phyloP scores from a whole-genome alignment of 2,888 invertebrate genomes.

The Bhutanitis thaidina region DNA sequence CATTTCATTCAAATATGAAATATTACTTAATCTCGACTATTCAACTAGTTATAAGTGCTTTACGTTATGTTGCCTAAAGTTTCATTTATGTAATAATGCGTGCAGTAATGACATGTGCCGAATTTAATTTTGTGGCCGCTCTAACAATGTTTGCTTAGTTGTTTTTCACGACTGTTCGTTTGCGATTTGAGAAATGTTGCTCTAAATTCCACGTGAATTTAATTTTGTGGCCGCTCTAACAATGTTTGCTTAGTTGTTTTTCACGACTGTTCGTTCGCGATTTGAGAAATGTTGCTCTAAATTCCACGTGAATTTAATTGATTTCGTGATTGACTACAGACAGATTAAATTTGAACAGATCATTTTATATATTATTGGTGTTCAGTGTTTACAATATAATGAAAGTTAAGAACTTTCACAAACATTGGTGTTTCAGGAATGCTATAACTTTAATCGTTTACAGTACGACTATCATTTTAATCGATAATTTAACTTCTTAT shows the following conservation, averaged over 20 bases:
- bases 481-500: too few species aligned
- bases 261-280: neutral
- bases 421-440: too few species aligned
- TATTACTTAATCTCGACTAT: neutral
- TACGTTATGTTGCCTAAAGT: neutral
- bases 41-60: neutral
- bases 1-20: neutral
- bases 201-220: conserved; percentile 3
- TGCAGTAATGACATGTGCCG: neutral
- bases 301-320: conserved; percentile 7
- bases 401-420: too few species aligned
- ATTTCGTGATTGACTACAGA: too few species aligned
- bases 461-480: too few species aligned
- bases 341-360: too few species aligned
- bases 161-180: neutral
- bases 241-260: neutral
- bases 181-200: neutral
- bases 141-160: neutral
- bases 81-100: neutral
- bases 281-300: neutral
- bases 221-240: conserved; percentile 4
- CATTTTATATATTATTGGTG: too few species aligned
- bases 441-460: too few species aligned
- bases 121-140: conserved; percentile 2
- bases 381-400: too few species aligned